Conservation (phyloP, 2,113 vertebrate genomes). For the Periophthalmodon schlosseri region DNA sequence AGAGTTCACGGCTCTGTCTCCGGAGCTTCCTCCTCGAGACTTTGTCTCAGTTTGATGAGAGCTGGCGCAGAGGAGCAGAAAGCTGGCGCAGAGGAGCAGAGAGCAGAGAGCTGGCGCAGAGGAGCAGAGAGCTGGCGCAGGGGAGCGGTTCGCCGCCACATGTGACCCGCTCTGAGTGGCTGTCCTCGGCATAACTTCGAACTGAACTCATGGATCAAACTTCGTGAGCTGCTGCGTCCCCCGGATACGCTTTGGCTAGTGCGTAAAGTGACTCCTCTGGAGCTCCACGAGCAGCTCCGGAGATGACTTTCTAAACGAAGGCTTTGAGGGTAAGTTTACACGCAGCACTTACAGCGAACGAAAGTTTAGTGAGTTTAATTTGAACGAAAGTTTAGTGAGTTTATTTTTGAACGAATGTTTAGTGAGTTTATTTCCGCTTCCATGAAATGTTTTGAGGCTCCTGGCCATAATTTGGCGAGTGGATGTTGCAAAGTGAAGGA, state of each 20-base stretch:
- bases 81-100: constrained; percentile 34
- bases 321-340: constrained; percentile 42
- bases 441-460: background rate
- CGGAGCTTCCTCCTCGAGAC: constrained; percentile 15
- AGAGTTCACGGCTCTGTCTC: constrained; percentile 69
- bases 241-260: constrained; percentile 27
- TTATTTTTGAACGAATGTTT: background rate
- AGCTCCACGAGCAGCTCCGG: constrained; percentile 8
- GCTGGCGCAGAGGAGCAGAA: constrained; percentile 32
- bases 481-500: background rate
- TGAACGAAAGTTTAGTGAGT: too few species aligned
- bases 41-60: constrained; percentile 44
- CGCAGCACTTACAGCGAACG: background rate
- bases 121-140: too few species aligned
- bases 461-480: background rate
- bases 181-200: constrained; percentile 32
- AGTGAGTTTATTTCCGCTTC: background rate
- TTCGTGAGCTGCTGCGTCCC: constrained; percentile 6
- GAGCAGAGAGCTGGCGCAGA: constrained; percentile 28
- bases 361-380: background rate
- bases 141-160: constrained; percentile 15
- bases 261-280: constrained; percentile 4
- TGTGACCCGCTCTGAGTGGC: constrained; percentile 36
- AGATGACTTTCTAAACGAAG: constrained; percentile 26
- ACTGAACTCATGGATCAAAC: constrained; percentile 40